Evolutionary conservation across 2,888 invertebrate genomes (phyloP).

Genomic region (Drosophila testacea): DNA sequence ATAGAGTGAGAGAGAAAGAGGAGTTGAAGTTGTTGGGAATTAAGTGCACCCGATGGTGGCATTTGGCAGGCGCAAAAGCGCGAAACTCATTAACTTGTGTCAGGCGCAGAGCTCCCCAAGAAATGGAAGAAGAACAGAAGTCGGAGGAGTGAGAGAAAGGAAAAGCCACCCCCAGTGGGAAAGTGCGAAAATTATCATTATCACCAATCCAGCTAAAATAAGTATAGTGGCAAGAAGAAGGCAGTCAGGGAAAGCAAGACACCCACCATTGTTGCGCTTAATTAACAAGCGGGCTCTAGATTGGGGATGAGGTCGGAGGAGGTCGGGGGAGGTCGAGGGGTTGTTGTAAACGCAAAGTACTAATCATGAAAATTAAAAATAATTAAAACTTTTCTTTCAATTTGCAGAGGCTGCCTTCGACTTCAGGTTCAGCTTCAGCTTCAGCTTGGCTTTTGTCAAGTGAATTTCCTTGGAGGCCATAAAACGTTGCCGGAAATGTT

Average conservation of each 20-base stretch:
- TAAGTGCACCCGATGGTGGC: conserved; percentile 80
- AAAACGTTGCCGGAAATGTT: conserved; percentile 69
- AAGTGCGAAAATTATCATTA: conserved; percentile 84
- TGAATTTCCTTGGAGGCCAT: conserved; percentile 70
- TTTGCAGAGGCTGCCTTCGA: conserved; percentile 46
- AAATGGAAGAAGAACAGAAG: conserved; percentile 1
- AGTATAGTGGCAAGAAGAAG: conserved; percentile 17
- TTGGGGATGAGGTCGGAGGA: neutral
- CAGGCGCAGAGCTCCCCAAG: conserved; percentile 59
- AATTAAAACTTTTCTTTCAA: conserved; percentile 82
- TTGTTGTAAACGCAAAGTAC: conserved; percentile 77
- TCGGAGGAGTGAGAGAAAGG: neutral
- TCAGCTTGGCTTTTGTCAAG: conserved; percentile 51
- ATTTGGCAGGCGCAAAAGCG: conserved; percentile 75
- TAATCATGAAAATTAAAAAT: conserved; percentile 84
- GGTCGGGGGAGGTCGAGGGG: neutral
- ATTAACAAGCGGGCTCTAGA: conserved; percentile 71
- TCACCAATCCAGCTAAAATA: conserved; percentile 67
- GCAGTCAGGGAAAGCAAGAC: conserved; percentile 19
- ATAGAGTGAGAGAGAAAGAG: conserved; percentile 15
- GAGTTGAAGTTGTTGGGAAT: conserved; percentile 42
- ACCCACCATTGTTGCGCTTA: conserved; percentile 80
- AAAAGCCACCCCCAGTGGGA: conserved; percentile 25
- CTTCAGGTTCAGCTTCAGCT: neutral
- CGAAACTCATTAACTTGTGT: conserved; percentile 80